Evolutionary conservation across 2,888 invertebrate species (phyloP).

Genomic region (Sthenelais limicola): DNA sequence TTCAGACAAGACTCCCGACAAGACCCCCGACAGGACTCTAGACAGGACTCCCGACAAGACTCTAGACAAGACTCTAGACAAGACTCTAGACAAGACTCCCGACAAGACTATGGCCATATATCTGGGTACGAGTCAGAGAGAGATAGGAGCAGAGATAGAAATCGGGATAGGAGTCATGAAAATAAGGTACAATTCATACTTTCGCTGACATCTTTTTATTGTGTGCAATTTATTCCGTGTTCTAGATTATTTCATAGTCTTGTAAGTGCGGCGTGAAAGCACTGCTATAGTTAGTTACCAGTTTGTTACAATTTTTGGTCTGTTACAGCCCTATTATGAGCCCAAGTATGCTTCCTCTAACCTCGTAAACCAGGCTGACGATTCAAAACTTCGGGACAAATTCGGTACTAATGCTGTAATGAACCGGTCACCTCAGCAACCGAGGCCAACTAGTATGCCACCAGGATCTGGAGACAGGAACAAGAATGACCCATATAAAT

Average conservation of each 20-base stretch:
- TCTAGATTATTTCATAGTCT: no score
- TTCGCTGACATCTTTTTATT: no score
- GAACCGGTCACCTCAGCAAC: slow-evolving; percentile 5
- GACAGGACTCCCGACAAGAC: background rate
- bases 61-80: background rate
- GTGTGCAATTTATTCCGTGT: no score
- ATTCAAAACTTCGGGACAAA: slow-evolving; percentile 70
- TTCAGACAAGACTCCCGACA: background rate
- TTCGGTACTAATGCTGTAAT: slow-evolving; percentile 54
- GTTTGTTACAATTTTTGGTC: no score
- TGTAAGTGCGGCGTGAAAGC: no score
- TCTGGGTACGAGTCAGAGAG: slow-evolving; percentile 39
- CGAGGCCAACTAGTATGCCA: background rate
- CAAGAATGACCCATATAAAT: slow-evolving; percentile 76
- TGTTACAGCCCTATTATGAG: slow-evolving; percentile 38
- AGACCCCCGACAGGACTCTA: background rate
- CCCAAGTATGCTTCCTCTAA: slow-evolving; percentile 67
- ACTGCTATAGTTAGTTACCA: no score
- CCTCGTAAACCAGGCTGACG: slow-evolving; percentile 69
- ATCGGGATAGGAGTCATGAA: slow-evolving; percentile 24
- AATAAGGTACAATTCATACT: no score
- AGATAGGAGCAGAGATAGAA: slow-evolving; percentile 17
- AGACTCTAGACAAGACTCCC: slow-evolving; percentile 9
- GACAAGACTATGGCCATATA: slow-evolving; percentile 17
- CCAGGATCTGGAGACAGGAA: background rate